Evolutionary conservation across 2,797 vertebrate species (phyloP), one percentile per base, ranked within the genome.

Genomic region (Enoplosus armatus): DNA sequence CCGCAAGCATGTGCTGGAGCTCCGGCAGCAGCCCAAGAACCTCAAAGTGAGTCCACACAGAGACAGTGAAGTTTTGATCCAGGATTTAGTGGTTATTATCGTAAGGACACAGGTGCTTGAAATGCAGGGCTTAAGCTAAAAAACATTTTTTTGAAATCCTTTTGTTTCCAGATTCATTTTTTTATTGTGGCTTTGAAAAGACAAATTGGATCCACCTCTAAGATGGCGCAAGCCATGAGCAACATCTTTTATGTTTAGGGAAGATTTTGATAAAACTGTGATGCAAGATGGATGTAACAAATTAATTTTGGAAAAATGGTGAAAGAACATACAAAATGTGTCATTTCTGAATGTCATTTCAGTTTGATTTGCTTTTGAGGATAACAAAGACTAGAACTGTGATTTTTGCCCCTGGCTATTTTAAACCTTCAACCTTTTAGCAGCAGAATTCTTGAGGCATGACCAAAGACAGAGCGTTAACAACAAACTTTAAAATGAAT

Each of bases 21-120:
- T 99, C 77, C 96, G 98, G 93, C 98, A 99, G 95, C 98, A 99
- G 94, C 98, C 98, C 92, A 99, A 99, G 92, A 99, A 98, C 92
- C 95, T 99, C 90, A 99, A 99, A 96, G 94, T 95, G 88, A 90
- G 92, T 82, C 22, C 4, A 31, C 9, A 2, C 16, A 14, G 33
- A n/a, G 8, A 56, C 9, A 2, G 9, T 31, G 0, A 7, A 18
- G 20, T 60, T 59, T 63, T 10, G 0, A 16, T 45, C 14, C 16
- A 26, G 20, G 14, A 2, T 67, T 54, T 74, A 18, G 12, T 8
- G 9, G 33, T 65, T 39, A 24, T 50, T 39, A 10, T 58, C 6
- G 20, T 33, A 2, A 24, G n/a, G 24, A 39, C 3, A 4, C 26
- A 35, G 63, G 41, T 70, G 54, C 55, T 70, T 61, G 2, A 43